Evolutionary conservation across 2,888 invertebrate species (phyloP).

Genomic region (Onchidella celtica): DNA sequence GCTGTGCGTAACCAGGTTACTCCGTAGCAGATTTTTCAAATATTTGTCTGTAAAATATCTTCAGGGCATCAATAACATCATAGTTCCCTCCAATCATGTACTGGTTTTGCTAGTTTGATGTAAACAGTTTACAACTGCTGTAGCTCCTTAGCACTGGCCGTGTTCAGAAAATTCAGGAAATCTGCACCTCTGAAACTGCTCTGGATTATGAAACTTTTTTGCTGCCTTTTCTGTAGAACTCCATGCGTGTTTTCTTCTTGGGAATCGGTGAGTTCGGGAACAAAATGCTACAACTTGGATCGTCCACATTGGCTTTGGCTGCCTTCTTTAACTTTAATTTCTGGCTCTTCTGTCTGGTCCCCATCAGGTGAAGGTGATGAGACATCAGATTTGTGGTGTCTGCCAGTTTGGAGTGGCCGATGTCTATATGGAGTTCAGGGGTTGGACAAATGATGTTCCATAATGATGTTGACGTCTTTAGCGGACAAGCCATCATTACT

Average conservation of each 20-base stretch:
- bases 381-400: constrained; percentile 20
- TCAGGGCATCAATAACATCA: constrained; percentile 69
- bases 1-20: no score
- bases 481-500: no score
- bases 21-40: constrained; percentile 63
- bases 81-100: constrained; percentile 70
- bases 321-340: constrained; percentile 12
- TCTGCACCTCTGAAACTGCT: constrained; percentile 55
- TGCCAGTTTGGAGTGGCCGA: background rate
- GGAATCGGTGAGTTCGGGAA: constrained; percentile 58
- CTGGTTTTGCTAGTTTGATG: constrained; percentile 73
- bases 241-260: constrained; percentile 53
- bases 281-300: constrained; percentile 64
- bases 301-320: constrained; percentile 44
- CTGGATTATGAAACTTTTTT: background rate
- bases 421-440: background rate
- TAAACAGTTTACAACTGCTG: constrained; percentile 75
- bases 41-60: constrained; percentile 69
- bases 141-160: constrained; percentile 69
- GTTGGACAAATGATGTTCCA: constrained; percentile 1
- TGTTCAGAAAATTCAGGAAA: constrained; percentile 68
- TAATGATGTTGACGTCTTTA: no score
- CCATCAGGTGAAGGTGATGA: background rate
- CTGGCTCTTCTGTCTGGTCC: background rate
- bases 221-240: no score